Percentiles rank a stretch among this genome's conserved stretches.
phyloP scores from a whole-genome alignment of 2,797 vertebrate species.

The Phrynocephalus forsythii region DNA sequence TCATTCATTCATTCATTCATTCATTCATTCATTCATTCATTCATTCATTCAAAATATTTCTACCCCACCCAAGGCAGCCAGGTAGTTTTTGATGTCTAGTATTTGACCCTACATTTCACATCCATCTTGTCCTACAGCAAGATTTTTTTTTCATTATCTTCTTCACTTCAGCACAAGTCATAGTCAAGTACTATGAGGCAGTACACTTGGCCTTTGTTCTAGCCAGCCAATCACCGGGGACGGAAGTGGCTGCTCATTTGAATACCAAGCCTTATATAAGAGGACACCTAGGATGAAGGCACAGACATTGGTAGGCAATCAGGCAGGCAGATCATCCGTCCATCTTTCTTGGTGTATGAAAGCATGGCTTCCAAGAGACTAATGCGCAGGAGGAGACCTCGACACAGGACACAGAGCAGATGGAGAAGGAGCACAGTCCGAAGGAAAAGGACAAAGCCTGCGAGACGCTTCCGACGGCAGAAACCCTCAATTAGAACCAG shows the following conservation, averaged over 20 bases:
- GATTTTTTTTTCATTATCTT: background rate
- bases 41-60: too few relatives aligned
- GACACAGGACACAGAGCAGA: slow-evolving; percentile 1
- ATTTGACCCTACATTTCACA: background rate
- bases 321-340: background rate
- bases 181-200: slow-evolving; percentile 16
- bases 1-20: too few relatives aligned
- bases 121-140: background rate
- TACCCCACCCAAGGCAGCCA: background rate
- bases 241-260: slow-evolving; percentile 29
- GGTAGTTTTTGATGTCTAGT: background rate
- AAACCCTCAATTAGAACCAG: background rate
- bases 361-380: slow-evolving; percentile 27
- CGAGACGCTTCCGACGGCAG: background rate
- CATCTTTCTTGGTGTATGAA: slow-evolving; percentile 2
- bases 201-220: slow-evolving; percentile 12
- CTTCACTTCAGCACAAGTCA: slow-evolving; percentile 16
- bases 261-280: slow-evolving; percentile 33
- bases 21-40: too few relatives aligned
- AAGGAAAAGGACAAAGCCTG: slow-evolving; percentile 2
- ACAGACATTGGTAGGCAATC: slow-evolving; percentile 31
- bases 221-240: slow-evolving; percentile 22
- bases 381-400: slow-evolving; percentile 12
- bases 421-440: background rate
- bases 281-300: background rate